Base-by-base conservation (phyloP, 2,797 vertebrate species). In the Pithecia hirsuta region DNA sequence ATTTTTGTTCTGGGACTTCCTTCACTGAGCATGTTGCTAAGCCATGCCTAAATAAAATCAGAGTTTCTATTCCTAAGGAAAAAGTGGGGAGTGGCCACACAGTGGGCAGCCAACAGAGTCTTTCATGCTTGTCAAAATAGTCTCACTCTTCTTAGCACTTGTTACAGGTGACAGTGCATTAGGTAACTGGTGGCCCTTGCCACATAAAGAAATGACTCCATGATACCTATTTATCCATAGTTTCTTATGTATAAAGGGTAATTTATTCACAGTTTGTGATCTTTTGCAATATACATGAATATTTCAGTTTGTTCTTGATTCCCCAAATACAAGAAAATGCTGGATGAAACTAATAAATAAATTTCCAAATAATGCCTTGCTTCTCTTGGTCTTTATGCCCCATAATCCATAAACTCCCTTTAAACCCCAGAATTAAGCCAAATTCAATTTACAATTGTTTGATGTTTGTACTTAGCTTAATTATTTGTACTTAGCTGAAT, bases 261-360 rank as follows among this genome's bases (percentile, higher is more conserved):
- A 5, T 28, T 82, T 93, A 36, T n/a, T 79, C n/a, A 90, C 88
- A 36, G 44, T 75, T 64, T 72, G 48, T 83, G 52, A 52, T 33
- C 30, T 93, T 90, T 76, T 91, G 15, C 5, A 80, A 55, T 72
- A 61, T 0, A 41, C 9, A 30, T 48, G 36, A 86, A 20, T 64
- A 96, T 87, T 95, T 92, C 44, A 36, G 28, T 55, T 13, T 76
- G 74, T 88, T 75, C 87, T 59, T 67, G 15, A 74, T 44, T 96
- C 39, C 36, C 11, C 3, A 89, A 81, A 83, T 93, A 74, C 74
- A 76, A 93, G 9, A 26, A 93, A 79, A 72, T 93, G 24, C 57
- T 70, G 57, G 64, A 57, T 78, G 89, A 89, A 95, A 74, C 30
- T 75, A 87, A 84, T 57, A 64, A 83, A 95, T 83, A 89, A 80